Conservation (phyloP, 2,797 vertebrate genomes). For the Chromis chromis region DNA sequence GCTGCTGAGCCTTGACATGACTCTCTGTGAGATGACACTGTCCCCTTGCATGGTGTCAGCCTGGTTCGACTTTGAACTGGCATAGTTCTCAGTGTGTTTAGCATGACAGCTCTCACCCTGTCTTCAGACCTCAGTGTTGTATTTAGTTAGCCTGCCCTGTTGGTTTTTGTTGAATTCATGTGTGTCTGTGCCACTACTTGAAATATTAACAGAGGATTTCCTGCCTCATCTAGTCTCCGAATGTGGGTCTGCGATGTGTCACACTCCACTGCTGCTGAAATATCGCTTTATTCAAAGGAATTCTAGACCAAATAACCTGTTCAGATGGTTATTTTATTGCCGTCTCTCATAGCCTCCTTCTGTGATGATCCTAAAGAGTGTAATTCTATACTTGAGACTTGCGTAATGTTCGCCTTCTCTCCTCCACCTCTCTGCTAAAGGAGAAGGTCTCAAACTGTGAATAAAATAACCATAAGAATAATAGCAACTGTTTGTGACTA, state of each 20-base stretch:
- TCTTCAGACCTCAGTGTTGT: conserved; percentile 1
- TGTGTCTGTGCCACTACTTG: not conserved
- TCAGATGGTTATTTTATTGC: conserved; percentile 28
- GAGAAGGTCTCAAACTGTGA: conserved; percentile 8
- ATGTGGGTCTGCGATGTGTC: not conserved
- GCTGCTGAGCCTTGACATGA: conserved; percentile 1
- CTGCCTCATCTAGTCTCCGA: not conserved
- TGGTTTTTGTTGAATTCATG: conserved; percentile 6
- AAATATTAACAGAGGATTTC: conserved; percentile 21
- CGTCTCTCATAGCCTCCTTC: not conserved
- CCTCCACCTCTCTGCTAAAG: not conserved
- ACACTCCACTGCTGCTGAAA: conserved; percentile 4
- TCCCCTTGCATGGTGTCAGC: not conserved
- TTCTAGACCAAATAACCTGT: conserved; percentile 13
- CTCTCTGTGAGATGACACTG: not conserved
- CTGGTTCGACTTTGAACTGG: conserved; percentile 5
- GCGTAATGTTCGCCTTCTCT: not conserved
- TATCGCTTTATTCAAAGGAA: conserved; percentile 26
- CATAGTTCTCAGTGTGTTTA: conserved; percentile 26
- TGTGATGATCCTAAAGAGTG: conserved; percentile 25
- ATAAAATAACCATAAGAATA: conserved; percentile 21
- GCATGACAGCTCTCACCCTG: conserved; percentile 19
- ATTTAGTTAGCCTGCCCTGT: conserved; percentile 1
- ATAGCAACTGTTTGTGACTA: conserved; percentile 16
- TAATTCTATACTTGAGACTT: conserved; percentile 22